Base-by-base conservation (phyloP, 2,888 invertebrate genomes). In the Philonicus albiceps region DNA sequence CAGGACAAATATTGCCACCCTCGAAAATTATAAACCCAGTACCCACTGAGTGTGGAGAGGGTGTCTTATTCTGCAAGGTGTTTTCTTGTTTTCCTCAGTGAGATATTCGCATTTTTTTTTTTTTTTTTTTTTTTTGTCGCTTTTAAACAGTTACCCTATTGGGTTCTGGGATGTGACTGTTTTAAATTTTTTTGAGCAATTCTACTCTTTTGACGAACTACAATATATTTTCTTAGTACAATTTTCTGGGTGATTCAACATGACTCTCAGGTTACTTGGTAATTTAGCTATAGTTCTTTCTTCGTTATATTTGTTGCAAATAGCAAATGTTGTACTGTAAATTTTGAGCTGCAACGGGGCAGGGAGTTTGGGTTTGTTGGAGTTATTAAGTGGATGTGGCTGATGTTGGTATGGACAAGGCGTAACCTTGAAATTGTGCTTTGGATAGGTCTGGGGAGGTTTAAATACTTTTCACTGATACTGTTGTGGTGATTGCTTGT, bases 1-100 rank as follows among this genome's bases (percentile, higher is more conserved):
- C 87, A 86, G 72, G 84, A 73, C 84, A 84, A 84, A 84, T 30
- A 84, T 84, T 84, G 84, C 84, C 84, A 84, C 73, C 84, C 84
- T 73, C 40, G 43, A 84, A 84, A 84, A 84, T 84, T 84, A 84
- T 73, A 73, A 73, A 73, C 43, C 73, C 37, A 84, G 27, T 19
- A n/a, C n/a, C 43, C 11, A 11, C 43, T 40, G 84, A 73, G 22
- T 40, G 43, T 40, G 84, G 11, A 27, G 11, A 64, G 72, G 73
- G 73, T 73, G 73, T 72, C 83, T 83, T 72, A 43, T 72, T 72
- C 83, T 40, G 19, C 6, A 72, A n/a, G 49, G 7, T 16, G 16
- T 16, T 49, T n/a, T 49, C n/a, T 49, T 16, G n/a, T 49, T 4
- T 6, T 49, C 5, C 13, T 64, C n/a, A n/a, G n/a, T n/a, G n/a